These are phyloP conservation scores for Cataglyphis altisquamis DNA, from an alignment of 2,888 invertebrate genomes.

Conservation along the genomic window DNA sequence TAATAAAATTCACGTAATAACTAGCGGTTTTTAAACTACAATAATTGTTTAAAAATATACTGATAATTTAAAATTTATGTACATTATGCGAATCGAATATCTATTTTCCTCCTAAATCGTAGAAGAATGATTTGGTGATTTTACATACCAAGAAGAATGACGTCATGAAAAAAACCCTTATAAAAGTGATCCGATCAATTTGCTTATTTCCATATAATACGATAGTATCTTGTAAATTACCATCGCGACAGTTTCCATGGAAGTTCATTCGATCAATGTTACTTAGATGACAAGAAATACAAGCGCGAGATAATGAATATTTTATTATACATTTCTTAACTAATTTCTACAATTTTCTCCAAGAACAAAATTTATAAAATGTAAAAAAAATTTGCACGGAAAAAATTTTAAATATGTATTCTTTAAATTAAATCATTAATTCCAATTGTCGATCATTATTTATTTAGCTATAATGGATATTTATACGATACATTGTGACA, in stretches of 20 bases:
- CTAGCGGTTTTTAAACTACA: neutral
- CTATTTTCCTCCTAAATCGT: neutral
- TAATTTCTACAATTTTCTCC: neutral
- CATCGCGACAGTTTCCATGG: slow-evolving; percentile 5
- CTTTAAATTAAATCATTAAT: neutral
- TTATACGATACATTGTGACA: neutral
- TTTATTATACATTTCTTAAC: neutral
- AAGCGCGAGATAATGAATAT: neutral
- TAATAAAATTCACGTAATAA: neutral
- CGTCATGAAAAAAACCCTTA: slow-evolving; percentile 30
- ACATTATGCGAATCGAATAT: neutral
- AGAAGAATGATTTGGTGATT: slow-evolving; percentile 11
- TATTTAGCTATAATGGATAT: neutral
- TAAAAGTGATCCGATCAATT: slow-evolving; percentile 8
- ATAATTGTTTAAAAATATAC: neutral
- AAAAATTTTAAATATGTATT: neutral
- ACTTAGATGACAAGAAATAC: neutral
- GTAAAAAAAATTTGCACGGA: neutral
- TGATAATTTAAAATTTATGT: neutral
- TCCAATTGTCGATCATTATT: neutral
- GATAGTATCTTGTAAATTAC: neutral
- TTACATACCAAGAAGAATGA: slow-evolving; percentile 22
- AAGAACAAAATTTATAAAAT: neutral
- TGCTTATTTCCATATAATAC: slow-evolving; percentile 21
- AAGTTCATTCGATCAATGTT: neutral